These are phyloP conservation scores for Sitta europaea DNA, from an alignment of 2,113 vertebrate genomes.

Conservation along the genomic window DNA sequence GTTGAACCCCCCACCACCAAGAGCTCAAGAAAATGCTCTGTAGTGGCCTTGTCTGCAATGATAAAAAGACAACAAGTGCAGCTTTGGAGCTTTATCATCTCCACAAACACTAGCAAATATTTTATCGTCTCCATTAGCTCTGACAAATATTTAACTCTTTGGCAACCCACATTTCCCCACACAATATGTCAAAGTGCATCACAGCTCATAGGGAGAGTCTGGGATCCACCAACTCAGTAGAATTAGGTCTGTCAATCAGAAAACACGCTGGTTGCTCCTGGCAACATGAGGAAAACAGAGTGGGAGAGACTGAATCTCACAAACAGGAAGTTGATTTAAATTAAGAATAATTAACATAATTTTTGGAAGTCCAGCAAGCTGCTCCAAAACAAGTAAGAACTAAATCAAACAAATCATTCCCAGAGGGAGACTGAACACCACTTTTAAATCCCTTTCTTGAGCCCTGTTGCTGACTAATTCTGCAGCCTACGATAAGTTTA, in stretches of 20 bases:
- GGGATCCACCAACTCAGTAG: constrained; percentile 14
- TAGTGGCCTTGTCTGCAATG: constrained; percentile 6
- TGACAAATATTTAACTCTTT: constrained; percentile 71
- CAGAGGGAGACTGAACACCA: not conserved
- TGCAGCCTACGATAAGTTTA: not conserved
- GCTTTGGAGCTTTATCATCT: constrained; percentile 29
- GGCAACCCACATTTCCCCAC: constrained; percentile 7
- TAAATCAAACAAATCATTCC: not conserved
- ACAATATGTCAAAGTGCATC: constrained; percentile 40
- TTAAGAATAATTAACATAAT: not conserved
- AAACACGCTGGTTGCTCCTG: not conserved
- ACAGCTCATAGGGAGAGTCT: not conserved
- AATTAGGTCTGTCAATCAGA: not conserved
- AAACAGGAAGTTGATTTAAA: constrained; percentile 31
- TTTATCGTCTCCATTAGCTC: not conserved
- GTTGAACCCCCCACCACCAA: not conserved
- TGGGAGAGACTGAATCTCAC: not conserved
- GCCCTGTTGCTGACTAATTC: not conserved
- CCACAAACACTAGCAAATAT: constrained; percentile 24
- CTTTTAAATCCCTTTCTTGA: not conserved
- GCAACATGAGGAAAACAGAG: not conserved
- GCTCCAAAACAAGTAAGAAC: not conserved
- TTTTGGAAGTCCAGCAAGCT: not conserved
- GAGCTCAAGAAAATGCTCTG: constrained; percentile 1
- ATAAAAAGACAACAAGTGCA: not conserved